Base-by-base conservation (phyloP, 2,113 vertebrate species). In the Osmerus eperlanus region DNA sequence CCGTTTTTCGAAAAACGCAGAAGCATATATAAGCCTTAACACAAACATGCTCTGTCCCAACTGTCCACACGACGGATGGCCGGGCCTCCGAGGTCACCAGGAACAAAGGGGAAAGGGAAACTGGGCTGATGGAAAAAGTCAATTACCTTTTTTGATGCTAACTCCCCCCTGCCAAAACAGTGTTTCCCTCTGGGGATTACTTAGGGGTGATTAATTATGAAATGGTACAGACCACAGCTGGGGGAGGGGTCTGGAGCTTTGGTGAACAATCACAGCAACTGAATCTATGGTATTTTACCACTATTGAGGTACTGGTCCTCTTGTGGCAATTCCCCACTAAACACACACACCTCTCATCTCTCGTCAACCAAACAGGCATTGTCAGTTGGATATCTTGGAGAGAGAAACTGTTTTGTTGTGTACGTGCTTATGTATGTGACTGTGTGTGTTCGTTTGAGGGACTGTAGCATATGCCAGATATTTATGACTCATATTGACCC, bases 211-310 rank as follows among this genome's bases (percentile, higher is more conserved):
- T 79, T 78, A 79, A 72, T 85, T 71, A 83, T 81, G 80, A 77
- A 85, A 66, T 84, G 61, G 78, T 81, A 67, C 82, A 65, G 56
- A 69, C 73, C 75, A 71, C 67, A 72, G 71, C 65, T 55, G 75
- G 25, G 75, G 71, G 19, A 28, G 4, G 7, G 58, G 68, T 52
- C 52, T 65, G 62, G 70, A 67, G 71, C 32, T 67, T 70, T 73
- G 65, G 58, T 78, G 77, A 77, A 76, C 76, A 67, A 79, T 88
- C 75, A 84, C 78, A 83, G 76, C 66, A 78, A 75, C 53, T 80
- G 78, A 83, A 78, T 78, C 70, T 81, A 77, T 89, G 87, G 84
- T 79, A 88, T 89, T 83, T 86, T 86, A 85, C 87, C 81, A 82
- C 63, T 65, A 75, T 78, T 80, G 78, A 80, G 67, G 59, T 70